Conservation (phyloP, 2,113 vertebrate species). For the Gnathonemus longibarbis region DNA sequence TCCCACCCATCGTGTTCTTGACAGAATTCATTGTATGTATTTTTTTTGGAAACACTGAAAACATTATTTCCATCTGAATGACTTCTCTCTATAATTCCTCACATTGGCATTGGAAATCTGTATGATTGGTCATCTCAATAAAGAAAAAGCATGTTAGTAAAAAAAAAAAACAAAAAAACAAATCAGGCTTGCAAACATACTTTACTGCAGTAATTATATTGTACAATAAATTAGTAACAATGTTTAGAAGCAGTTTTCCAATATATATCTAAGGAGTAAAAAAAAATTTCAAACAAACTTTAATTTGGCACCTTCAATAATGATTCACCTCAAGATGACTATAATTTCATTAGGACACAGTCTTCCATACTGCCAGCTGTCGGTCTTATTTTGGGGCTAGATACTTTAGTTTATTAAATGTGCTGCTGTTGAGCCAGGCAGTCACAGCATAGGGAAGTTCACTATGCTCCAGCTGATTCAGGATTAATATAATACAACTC, state of each 20-base stretch:
- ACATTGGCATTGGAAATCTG: neutral
- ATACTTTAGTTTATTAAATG: neutral
- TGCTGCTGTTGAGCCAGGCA: neutral
- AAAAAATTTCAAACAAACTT: neutral
- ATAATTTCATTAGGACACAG: constrained; percentile 7
- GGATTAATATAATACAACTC: neutral
- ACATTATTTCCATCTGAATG: neutral
- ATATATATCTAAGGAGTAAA: neutral
- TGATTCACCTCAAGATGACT: neutral
- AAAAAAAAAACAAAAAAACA: neutral
- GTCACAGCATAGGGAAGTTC: neutral
- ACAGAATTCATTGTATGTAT: neutral
- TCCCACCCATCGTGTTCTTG: neutral
- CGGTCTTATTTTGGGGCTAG: neutral
- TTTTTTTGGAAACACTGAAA: neutral
- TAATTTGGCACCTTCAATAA: constrained; percentile 25
- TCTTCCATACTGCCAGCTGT: neutral
- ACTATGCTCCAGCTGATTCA: neutral
- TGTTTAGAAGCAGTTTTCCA: constrained; percentile 17
- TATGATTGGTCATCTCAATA: neutral
- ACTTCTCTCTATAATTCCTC: neutral
- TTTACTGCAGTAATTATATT: neutral
- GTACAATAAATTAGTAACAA: constrained; percentile 7
- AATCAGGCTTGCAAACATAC: neutral
- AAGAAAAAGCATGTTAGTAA: neutral